A percentile compares a stretch with the other conserved stretches of the same genome.
These are phyloP conservation scores for Carposina sasakii DNA, from an alignment of 1,140 invertebrate species.

Conservation along the genomic window DNA sequence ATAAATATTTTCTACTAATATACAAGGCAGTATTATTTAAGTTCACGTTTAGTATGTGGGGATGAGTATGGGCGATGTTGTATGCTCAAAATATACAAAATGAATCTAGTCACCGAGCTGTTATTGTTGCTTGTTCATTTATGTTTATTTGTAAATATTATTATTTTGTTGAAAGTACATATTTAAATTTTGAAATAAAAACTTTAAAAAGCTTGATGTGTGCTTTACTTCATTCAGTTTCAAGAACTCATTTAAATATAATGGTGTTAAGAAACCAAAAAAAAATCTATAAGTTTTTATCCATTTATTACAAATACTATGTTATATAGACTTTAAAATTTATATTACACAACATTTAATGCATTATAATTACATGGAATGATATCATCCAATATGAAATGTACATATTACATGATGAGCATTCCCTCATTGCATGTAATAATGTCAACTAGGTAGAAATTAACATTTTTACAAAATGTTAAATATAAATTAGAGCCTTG, in stretches of 20 bases:
- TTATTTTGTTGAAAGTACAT: conserved; percentile 24
- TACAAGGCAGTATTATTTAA: conserved; percentile 27
- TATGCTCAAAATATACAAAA: conserved; percentile 43
- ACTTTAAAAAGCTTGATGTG: conserved; percentile 4
- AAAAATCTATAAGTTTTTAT: too few relatives aligned
- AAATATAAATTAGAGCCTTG: too few relatives aligned
- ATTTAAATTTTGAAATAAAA: conserved; percentile 27
- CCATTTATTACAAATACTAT: too few relatives aligned
- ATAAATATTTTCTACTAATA: conserved; percentile 13
- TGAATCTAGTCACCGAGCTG: conserved; percentile 36
- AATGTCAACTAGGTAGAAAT: too few relatives aligned
- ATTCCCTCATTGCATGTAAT: too few relatives aligned
- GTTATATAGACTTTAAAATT: too few relatives aligned
- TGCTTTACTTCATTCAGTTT: conserved; percentile 8
- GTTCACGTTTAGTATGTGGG: conserved; percentile 20
- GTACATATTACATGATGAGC: too few relatives aligned
- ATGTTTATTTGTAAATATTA: conserved; percentile 35
- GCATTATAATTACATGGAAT: too few relatives aligned
- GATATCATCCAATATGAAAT: too few relatives aligned
- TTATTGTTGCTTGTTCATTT: conserved; percentile 19
- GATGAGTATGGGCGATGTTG: conserved; percentile 32
- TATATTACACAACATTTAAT: too few relatives aligned
- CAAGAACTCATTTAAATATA: conserved; percentile 12
- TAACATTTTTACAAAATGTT: too few relatives aligned
- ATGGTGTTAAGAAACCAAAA: too few relatives aligned